These are phyloP conservation scores for Hucho hucho DNA, from an alignment of 2,113 vertebrate species.

Conservation along the genomic window DNA sequence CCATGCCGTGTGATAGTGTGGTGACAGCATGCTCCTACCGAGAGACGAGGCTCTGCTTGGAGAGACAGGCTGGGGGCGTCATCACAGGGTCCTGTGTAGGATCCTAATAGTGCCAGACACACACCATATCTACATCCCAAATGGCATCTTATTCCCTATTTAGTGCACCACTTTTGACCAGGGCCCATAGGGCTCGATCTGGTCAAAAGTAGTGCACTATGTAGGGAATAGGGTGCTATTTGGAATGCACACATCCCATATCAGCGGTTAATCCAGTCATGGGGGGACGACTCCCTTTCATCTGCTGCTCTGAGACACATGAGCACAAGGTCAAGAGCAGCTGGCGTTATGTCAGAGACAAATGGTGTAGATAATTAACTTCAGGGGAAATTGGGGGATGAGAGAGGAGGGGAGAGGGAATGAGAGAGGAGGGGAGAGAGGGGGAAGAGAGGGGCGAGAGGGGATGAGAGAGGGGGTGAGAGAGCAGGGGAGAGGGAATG, in stretches of 20 bases:
- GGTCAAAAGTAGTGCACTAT: no score
- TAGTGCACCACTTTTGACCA: no score
- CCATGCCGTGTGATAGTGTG: conserved; percentile 4
- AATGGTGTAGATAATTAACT: conserved; percentile 7
- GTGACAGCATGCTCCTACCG: no score
- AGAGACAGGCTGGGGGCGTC: not conserved
- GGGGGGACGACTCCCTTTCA: not conserved
- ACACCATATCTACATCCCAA: no score
- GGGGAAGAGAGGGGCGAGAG: no score
- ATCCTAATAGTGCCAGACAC: not conserved
- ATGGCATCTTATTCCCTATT: no score
- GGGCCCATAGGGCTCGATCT: no score
- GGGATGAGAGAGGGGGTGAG: no score
- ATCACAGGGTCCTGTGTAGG: not conserved
- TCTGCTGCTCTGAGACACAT: conserved; percentile 5
- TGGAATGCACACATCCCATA: not conserved
- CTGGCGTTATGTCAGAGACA: conserved; percentile 4
- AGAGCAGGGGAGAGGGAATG: no score
- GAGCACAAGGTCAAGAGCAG: conserved; percentile 9
- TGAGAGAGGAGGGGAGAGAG: no score
- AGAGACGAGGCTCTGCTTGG: not conserved
- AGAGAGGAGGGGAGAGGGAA: not conserved
- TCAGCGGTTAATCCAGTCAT: conserved; percentile 11
- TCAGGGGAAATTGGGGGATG: not conserved
- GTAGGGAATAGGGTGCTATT: no score